Percentiles rank a stretch among this genome's conserved stretches.
Evolutionary conservation across 2,113 vertebrate species (phyloP).

Genomic region (Collichthys lucidus): DNA sequence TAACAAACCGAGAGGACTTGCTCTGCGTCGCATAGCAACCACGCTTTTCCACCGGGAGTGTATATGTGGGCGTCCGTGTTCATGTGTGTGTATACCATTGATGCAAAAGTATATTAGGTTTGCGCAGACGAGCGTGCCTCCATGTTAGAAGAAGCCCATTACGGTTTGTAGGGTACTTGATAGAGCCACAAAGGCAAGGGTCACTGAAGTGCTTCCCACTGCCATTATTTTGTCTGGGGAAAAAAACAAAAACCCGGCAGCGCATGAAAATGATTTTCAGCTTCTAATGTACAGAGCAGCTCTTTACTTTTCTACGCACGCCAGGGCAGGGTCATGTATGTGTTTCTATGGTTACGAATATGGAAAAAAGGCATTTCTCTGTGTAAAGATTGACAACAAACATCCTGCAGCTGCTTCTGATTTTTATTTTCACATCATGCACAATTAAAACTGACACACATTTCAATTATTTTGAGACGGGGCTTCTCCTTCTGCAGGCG

Average conservation of each 20-base stretch:
- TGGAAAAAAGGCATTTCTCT: background rate
- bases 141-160: conserved; percentile 36
- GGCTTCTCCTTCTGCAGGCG: background rate
- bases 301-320: background rate
- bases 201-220: conserved; percentile 11
- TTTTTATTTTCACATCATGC: conserved; percentile 1
- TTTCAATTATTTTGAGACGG: conserved; percentile 15
- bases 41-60: conserved; percentile 51
- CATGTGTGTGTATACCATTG: background rate
- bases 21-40: conserved; percentile 83
- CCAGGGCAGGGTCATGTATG: background rate
- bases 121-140: conserved; percentile 24
- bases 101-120: conserved; percentile 7
- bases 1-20: conserved; percentile 58
- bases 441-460: conserved; percentile 8
- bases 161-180: conserved; percentile 29
- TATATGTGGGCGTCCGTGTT: conserved; percentile 6
- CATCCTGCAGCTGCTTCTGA: background rate
- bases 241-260: background rate
- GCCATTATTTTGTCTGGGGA: conserved; percentile 10
- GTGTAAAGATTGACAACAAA: background rate
- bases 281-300: background rate
- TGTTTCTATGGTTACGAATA: background rate
- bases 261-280: background rate
- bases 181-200: conserved; percentile 12